phyloP scores from a whole-genome alignment of 2,888 invertebrate genomes.

The Spatulosminthurus flaviceps region DNA sequence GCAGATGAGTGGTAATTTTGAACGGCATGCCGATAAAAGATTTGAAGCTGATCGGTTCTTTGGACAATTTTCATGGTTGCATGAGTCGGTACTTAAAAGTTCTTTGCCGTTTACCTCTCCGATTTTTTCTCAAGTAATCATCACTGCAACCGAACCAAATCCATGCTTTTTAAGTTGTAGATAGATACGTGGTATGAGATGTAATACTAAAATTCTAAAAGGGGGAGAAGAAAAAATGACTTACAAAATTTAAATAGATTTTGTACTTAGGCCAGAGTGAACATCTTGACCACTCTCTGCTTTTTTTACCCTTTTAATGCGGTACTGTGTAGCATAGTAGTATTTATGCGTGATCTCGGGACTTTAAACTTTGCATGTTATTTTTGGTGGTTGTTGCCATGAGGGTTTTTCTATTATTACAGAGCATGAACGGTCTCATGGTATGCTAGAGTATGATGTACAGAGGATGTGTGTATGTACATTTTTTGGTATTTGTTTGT shows the following conservation, averaged over 20 bases:
- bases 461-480: too few species aligned
- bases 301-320: background rate
- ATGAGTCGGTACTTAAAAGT: slow-evolving; percentile 48
- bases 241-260: slow-evolving; percentile 47
- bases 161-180: background rate
- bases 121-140: slow-evolving; percentile 26
- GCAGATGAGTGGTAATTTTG: slow-evolving; percentile 50
- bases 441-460: too few species aligned
- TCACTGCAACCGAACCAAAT: slow-evolving; percentile 1
- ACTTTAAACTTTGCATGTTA: too few species aligned
- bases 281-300: background rate
- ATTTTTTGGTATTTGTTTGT: too few species aligned
- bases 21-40: slow-evolving; percentile 49
- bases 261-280: slow-evolving; percentile 10
- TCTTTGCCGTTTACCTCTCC: slow-evolving; percentile 41
- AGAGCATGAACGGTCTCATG: too few species aligned
- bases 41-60: slow-evolving; percentile 43
- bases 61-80: slow-evolving; percentile 56
- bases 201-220: too few species aligned
- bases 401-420: too few species aligned
- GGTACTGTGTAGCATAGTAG: background rate
- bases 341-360: too few species aligned
- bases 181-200: too few species aligned
- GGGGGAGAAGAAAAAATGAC: slow-evolving; percentile 4
- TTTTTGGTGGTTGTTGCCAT: too few species aligned